A percentile compares a stretch with the other conserved stretches of the same genome.
These are phyloP conservation scores for Aproaerema taeniolella DNA, from an alignment of 2,888 invertebrate genomes.

Conservation along the genomic window DNA sequence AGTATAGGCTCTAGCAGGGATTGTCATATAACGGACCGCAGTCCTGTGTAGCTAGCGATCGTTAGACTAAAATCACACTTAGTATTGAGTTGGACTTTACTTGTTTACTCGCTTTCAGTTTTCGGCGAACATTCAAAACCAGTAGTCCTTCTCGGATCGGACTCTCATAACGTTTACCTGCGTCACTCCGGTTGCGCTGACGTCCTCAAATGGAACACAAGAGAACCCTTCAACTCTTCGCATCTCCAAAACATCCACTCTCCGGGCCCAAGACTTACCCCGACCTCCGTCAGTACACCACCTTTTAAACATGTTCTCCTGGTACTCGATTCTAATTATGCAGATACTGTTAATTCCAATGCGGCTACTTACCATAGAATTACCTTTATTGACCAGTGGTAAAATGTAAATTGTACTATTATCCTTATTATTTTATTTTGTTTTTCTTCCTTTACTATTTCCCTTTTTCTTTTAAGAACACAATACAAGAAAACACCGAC, in stretches of 20 bases:
- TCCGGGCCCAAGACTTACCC: slow-evolving; percentile 61
- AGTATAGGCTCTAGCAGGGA: too few species aligned
- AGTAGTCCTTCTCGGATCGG: slow-evolving; percentile 44
- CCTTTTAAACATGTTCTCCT: slow-evolving; percentile 69
- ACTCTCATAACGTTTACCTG: slow-evolving; percentile 52
- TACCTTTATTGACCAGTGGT: slow-evolving; percentile 37
- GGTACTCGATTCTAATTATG: slow-evolving; percentile 79
- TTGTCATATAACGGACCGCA: too few species aligned
- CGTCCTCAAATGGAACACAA: slow-evolving; percentile 77
- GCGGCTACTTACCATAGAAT: slow-evolving; percentile 48
- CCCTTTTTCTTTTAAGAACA: too few species aligned
- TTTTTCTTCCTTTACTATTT: too few species aligned
- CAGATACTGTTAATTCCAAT: slow-evolving; percentile 73
- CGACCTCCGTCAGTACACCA: slow-evolving; percentile 77
- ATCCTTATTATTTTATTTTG: too few species aligned
- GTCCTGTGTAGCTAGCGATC: too few species aligned
- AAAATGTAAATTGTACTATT: too few species aligned
- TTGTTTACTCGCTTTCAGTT: too few species aligned
- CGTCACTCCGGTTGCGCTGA: slow-evolving; percentile 75
- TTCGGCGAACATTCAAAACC: slow-evolving; percentile 43
- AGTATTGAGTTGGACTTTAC: too few species aligned
- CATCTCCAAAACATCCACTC: slow-evolving; percentile 70
- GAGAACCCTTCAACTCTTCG: slow-evolving; percentile 51
- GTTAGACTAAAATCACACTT: too few species aligned
- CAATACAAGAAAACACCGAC: too few species aligned